Evolutionary conservation across 2,797 vertebrate genomes (phyloP), one percentile per base, ranked within the genome.

Genomic region (Synaphobranchus kaupii): DNA sequence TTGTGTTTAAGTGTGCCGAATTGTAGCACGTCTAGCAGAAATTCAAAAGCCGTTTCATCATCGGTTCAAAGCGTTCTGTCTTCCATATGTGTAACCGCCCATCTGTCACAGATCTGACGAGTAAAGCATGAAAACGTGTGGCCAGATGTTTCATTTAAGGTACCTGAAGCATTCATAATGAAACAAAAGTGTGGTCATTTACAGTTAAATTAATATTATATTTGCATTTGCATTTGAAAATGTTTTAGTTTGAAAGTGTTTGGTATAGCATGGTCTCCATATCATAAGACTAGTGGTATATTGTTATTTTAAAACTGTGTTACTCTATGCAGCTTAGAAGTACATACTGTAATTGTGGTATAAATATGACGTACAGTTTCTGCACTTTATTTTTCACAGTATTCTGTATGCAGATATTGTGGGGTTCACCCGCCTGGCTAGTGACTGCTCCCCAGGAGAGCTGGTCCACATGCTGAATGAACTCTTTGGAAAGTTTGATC

Each of bases 401-500:
- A 99, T 99, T 85, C 92, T 99, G 73, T 99, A 99, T 0, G 98
- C 98, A 0, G 98, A 99, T 91, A 99, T 99, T 0, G 98, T 99
- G 84, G 98, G 98, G 2, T 99, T 99, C 94, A 99, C 98, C 31
- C 95, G 98, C 34, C 95, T 99, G 93, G 98, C 98, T 89, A 99
- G 97, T 20, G 98, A 99, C 96, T 99, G 98, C 92, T 98, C 98
- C 0, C 98, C 98, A 0, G 98, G 98, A 39, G 98, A 99, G 92
- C 87, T 99, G 1, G 98, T 99, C 56, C 98, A 99, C 88, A 99
- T 98, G 97, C 94, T 99, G n/a, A 99, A 99, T 0, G 98, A 99
- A 88, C 97, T 99, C 58, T 99, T 99, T 1, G 98, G 98, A 90
- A 99, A 99, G 91, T 99, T 99, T 86, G 98, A 99, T 92, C 98